These are phyloP conservation scores for Laodelphax striatellus DNA, from an alignment of 1,140 invertebrate genomes.

Conservation along the genomic window DNA sequence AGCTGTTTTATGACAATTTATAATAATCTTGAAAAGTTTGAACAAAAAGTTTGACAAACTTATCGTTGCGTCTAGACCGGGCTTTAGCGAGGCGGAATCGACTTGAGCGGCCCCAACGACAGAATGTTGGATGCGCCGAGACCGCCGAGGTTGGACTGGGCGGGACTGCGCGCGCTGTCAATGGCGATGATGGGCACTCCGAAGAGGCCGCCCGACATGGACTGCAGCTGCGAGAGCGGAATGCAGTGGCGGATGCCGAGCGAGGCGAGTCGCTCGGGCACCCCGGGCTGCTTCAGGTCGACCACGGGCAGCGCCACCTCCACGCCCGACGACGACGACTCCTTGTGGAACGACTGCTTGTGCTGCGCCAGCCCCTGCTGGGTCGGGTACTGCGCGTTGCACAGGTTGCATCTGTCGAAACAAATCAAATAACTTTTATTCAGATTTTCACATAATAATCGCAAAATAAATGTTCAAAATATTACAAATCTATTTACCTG, in stretches of 20 bases:
- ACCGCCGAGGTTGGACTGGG: conserved; percentile 43
- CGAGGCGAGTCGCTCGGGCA: conserved; percentile 44
- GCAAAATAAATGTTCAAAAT: no score
- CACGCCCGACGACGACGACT: conserved; percentile 28
- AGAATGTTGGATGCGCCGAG: conserved; percentile 52
- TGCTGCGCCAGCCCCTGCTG: conserved; percentile 50
- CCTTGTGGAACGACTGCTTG: conserved; percentile 53
- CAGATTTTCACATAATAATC: no score
- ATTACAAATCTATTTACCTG: no score
- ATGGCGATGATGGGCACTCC: conserved; percentile 59
- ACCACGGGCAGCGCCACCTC: conserved; percentile 60
- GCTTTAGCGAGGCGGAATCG: conserved; percentile 3
- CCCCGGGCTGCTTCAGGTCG: conserved; percentile 51
- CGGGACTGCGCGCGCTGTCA: conserved; percentile 47
- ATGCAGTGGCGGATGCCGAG: conserved; percentile 63
- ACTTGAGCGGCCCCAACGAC: conserved; percentile 53
- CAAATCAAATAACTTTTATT: no score
- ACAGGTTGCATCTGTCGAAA: conserved; percentile 48
- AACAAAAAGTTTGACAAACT: no score
- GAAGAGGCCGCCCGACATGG: conserved; percentile 47
- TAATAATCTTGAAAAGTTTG: no score
- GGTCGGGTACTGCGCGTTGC: conserved; percentile 56
- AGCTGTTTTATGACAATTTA: no score
- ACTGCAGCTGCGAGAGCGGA: conserved; percentile 50
- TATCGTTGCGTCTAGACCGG: no score